Conservation (phyloP, 2,113 vertebrate species). For the Centropristis striata region DNA sequence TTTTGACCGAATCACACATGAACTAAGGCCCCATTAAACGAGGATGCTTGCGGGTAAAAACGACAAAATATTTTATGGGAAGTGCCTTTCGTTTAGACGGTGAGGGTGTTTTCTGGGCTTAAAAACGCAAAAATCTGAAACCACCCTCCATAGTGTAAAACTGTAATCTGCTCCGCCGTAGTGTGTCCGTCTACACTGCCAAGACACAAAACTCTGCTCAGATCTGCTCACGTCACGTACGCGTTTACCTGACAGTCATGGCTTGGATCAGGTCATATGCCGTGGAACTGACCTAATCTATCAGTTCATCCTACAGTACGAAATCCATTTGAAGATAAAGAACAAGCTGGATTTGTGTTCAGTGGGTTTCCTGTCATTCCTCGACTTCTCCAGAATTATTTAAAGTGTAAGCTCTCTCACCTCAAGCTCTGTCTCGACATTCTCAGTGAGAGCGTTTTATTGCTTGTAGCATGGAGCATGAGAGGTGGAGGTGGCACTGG, state of each 20-base stretch:
- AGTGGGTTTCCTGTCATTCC: constrained; percentile 4
- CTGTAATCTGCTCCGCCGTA: too few relatives aligned
- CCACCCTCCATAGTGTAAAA: too few relatives aligned
- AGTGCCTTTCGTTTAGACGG: too few relatives aligned
- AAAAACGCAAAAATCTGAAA: too few relatives aligned
- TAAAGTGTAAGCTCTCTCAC: background rate
- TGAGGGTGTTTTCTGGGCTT: too few relatives aligned
- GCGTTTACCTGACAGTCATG: background rate
- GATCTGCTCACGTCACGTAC: too few relatives aligned
- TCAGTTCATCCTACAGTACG: background rate
- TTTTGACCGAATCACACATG: too few relatives aligned
- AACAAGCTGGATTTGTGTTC: constrained; percentile 10
- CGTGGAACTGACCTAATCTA: background rate
- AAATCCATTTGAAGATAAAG: background rate
- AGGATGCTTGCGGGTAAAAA: too few relatives aligned
- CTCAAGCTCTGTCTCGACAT: background rate
- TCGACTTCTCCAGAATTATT: constrained; percentile 11
- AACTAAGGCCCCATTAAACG: too few relatives aligned
- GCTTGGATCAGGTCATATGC: background rate
- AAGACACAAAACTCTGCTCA: too few relatives aligned
- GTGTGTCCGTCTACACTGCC: too few relatives aligned
- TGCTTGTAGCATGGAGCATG: constrained; percentile 6
- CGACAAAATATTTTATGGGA: too few relatives aligned
- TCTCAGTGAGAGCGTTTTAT: constrained; percentile 9
- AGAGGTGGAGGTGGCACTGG: constrained; percentile 13